Evolutionary conservation across 2,888 invertebrate species (phyloP), one percentile per base, ranked within the genome.

Genomic region (Andrena hattorfiana): DNA sequence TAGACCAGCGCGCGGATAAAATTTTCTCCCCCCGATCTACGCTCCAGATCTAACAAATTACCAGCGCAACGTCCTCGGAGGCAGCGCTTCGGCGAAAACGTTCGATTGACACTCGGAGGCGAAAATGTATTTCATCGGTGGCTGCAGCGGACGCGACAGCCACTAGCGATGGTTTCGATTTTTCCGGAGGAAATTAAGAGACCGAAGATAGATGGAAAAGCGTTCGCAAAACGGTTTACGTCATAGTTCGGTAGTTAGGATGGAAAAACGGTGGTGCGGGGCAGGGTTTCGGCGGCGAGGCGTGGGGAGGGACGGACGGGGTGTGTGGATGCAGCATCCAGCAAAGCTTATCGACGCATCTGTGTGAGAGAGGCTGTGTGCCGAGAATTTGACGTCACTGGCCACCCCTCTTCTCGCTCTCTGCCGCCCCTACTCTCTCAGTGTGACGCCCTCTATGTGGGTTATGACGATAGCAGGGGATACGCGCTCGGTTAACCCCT

Each of bases 391-490:
- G 91, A 91, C 91, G 91, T 91, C 91, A 89, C 88, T 87, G 87
- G 90, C 87, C 81, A 68, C 71, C 78, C 85, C 83, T 73, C 64
- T 63, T 69, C 74, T 66, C 23, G 26, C 54, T 8, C 63, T 20
- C 78, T 23, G 48, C 75, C 23, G 13, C 42, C 59, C 79, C 20
- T 62, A n/a, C 60, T 20, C 63, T 32, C 71, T 73, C 91, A 89
- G 92, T 92, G 92, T 92, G 92, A 92, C 89, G 92, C 90, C 92
- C 92, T 92, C 90, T 91, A 92, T 92, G 90, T 92, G 92, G 92
- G 92, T 92, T 92, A 92, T 92, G 92, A 92, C 92, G 92, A 92
- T 91, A 89, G 89, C 89, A 76, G 87, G 85, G 81, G 82, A 85
- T 86, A 87, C 83, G 86, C 75, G 85, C 77, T 85, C 86, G 90